Base-by-base conservation (phyloP, 2,888 invertebrate species). In the Calameuta filiformis region DNA sequence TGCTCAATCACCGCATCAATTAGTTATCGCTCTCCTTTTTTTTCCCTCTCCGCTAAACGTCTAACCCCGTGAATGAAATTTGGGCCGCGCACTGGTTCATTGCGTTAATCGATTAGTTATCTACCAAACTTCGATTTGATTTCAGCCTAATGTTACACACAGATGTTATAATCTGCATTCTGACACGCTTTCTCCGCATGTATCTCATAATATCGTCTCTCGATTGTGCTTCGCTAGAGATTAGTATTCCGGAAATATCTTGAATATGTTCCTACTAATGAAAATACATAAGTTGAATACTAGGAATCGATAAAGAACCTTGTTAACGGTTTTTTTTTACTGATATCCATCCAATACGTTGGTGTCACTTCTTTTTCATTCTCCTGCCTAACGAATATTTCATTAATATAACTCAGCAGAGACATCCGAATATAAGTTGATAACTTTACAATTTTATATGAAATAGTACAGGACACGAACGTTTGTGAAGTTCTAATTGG, bases 1-100 rank as follows among this genome's bases (percentile, higher is more conserved):
- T 86, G 82, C 86, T 85, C 85, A 88, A 87, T 86, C 81, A 73
- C 77, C 79, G 81, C 79, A 81, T 83, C 85, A 85, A 87, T 86
- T 86, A 84, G 84, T 81, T 75, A 75, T 80, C 82, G 83, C 75
- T 86, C 85, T 81, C 83, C 82, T 87, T 86, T 83, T 80, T 81
- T 85, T 82, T 85, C 77, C 12, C 40, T 15, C 15, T 15, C 40
- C 40, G 4, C 15, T 6, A 40, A 12, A 40, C 15, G 56, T 56
- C 56, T 56, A 56, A 56, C 23, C 9, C 56, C 2, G 23, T 56
- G 56, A 56, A 23, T 56, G 56, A 56, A 56, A 56, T 56, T 56
- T 56, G 56, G 56, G 23, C 56, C 56, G 9, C 56, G 23, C 56
- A 56, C 56, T 56, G 9, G 23, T 23, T 56, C 56, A 15, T 56